phyloP scores from a whole-genome alignment of 92 coral and sea anemone genomes.

The Zoanthus solanderi region DNA sequence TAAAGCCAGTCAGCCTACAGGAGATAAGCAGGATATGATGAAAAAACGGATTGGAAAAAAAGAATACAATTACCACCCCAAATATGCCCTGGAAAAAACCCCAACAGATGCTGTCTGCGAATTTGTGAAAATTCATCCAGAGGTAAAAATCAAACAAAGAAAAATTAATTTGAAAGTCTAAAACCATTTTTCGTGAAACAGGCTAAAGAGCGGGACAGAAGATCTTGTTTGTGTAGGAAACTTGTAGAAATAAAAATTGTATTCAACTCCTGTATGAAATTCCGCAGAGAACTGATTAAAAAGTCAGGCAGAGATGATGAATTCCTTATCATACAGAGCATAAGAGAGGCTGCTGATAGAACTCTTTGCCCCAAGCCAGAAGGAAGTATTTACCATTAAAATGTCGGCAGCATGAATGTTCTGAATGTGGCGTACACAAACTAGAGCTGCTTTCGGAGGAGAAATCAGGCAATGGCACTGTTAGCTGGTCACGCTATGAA shows the following conservation, averaged over 20 bases:
- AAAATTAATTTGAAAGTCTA: constrained; percentile 55
- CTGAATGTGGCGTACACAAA: constrained; percentile 1
- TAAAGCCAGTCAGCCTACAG: constrained; percentile 22
- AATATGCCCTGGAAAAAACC: constrained; percentile 20
- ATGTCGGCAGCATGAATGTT: constrained; percentile 11
- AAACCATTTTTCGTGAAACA: constrained; percentile 68
- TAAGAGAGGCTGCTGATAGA: constrained; percentile 53
- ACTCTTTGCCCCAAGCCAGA: constrained; percentile 61
- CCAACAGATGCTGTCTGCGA: constrained; percentile 43
- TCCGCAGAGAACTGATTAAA: constrained; percentile 25
- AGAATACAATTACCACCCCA: neutral
- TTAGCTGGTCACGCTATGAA: neutral
- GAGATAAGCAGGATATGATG: constrained; percentile 15
- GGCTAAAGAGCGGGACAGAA: constrained; percentile 64
- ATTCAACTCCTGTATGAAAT: constrained; percentile 60
- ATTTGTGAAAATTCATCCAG: constrained; percentile 46
- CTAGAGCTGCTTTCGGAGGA: constrained; percentile 31
- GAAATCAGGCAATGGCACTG: neutral
- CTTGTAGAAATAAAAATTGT: constrained; percentile 58
- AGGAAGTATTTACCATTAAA: constrained; percentile 17
- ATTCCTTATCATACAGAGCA: constrained; percentile 13
- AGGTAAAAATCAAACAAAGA: constrained; percentile 57
- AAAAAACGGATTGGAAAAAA: neutral
- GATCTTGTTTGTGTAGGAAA: constrained; percentile 57
- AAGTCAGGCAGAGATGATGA: constrained; percentile 29